These are phyloP conservation scores for Hippocampus barbouri DNA, from an alignment of 2,113 vertebrate species.

Conservation along the genomic window DNA sequence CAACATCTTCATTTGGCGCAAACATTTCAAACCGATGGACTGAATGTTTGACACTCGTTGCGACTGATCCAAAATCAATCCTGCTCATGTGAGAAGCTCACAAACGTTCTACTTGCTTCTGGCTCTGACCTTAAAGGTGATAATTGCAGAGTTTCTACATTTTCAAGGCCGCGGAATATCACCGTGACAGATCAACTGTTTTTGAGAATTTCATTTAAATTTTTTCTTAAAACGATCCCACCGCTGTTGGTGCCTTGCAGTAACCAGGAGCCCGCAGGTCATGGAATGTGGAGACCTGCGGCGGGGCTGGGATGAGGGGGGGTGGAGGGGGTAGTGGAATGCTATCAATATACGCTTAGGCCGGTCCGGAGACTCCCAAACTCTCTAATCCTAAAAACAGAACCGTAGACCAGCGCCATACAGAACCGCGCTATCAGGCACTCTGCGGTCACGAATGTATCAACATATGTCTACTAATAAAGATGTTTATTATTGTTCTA, in stretches of 20 bases:
- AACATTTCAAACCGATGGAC: no score
- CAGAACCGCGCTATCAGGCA: conserved; percentile 25
- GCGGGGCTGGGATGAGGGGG: conserved; percentile 48
- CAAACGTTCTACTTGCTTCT: no score
- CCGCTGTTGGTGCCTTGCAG: conserved; percentile 54
- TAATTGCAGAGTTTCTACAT: no score
- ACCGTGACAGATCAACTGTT: not conserved
- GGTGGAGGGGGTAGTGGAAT: conserved; percentile 25
- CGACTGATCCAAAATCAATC: no score
- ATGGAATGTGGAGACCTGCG: conserved; percentile 68
- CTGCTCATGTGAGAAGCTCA: no score
- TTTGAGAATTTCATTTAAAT: not conserved
- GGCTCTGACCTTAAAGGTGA: no score
- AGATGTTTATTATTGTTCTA: conserved; percentile 56
- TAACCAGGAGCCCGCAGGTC: conserved; percentile 60
- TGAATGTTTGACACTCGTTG: no score
- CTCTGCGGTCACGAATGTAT: conserved; percentile 51
- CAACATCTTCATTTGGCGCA: no score
- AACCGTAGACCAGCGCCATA: conserved; percentile 28
- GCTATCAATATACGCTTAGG: conserved; percentile 31
- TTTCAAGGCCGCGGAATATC: no score
- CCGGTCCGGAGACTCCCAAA: conserved; percentile 27
- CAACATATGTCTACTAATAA: conserved; percentile 50
- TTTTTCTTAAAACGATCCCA: no score
- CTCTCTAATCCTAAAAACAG: conserved; percentile 30